Conservation (phyloP, 1,140 invertebrate species). For the Drosophila aff. region DNA sequence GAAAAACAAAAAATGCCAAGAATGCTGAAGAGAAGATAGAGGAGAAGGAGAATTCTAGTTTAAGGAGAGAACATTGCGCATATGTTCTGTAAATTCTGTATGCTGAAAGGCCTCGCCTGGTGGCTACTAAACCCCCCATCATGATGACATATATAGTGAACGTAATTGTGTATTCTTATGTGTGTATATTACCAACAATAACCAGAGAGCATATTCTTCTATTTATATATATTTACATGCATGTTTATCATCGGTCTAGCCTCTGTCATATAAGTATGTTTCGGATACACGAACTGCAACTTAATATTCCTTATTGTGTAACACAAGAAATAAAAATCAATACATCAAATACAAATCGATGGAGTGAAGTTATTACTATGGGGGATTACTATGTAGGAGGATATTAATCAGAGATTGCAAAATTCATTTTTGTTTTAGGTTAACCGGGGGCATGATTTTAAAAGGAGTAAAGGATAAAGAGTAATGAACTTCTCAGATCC, state of each 20-base stretch:
- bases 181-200: conserved; percentile 33
- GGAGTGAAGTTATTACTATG: no score
- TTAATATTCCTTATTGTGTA: conserved; percentile 79
- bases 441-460: no score
- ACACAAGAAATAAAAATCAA: conserved; percentile 42
- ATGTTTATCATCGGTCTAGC: conserved; percentile 51
- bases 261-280: conserved; percentile 54
- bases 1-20: conserved; percentile 12
- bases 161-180: conserved; percentile 32
- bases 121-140: conserved; percentile 15
- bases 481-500: no score
- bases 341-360: background rate
- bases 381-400: no score
- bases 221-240: conserved; percentile 44
- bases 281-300: conserved; percentile 63
- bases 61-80: conserved; percentile 18
- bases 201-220: conserved; percentile 46
- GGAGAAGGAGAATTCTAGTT: conserved; percentile 19
- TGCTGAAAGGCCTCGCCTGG: conserved; percentile 36
- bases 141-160: conserved; percentile 33
- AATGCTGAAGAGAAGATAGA: conserved; percentile 27
- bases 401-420: no score
- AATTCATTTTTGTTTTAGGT: no score
- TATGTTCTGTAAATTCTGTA: conserved; percentile 2
- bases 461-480: no score